Evolutionary conservation across 2,888 invertebrate genomes (phyloP).

Genomic region (Limulus polyphemus): DNA sequence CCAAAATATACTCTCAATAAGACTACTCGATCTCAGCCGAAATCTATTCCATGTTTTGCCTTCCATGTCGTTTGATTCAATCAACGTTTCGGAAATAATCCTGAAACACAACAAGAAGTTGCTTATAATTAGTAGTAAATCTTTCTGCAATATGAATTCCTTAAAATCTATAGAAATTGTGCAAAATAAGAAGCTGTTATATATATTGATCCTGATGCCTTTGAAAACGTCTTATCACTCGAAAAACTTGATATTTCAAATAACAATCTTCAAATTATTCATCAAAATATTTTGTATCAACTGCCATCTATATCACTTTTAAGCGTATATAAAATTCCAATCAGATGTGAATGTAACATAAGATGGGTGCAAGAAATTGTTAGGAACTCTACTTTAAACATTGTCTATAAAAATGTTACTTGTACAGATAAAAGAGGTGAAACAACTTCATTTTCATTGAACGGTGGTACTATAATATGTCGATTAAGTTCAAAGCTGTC

Average conservation of each 20-base stretch:
- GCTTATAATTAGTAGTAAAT: constrained; percentile 19
- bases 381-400: neutral
- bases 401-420: neutral
- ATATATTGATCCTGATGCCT: constrained; percentile 24
- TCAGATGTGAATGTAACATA: constrained; percentile 28
- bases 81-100: constrained; percentile 23
- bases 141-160: constrained; percentile 20
- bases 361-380: constrained; percentile 26
- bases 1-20: constrained; percentile 20
- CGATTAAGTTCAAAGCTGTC: no score
- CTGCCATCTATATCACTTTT: constrained; percentile 16
- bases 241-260: constrained; percentile 23
- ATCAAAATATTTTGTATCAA: constrained; percentile 19
- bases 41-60: constrained; percentile 23
- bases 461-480: no score
- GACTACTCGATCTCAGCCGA: constrained; percentile 22
- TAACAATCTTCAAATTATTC: constrained; percentile 25
- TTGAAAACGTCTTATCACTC: constrained; percentile 22
- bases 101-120: constrained; percentile 22
- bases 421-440: constrained; percentile 14
- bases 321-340: constrained; percentile 23
- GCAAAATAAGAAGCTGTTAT: constrained; percentile 25
- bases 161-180: constrained; percentile 22
- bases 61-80: constrained; percentile 18
- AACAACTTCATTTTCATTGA: no score